phyloP scores from a whole-genome alignment of 2,888 invertebrate genomes.

The Epirrhoe alternata region DNA sequence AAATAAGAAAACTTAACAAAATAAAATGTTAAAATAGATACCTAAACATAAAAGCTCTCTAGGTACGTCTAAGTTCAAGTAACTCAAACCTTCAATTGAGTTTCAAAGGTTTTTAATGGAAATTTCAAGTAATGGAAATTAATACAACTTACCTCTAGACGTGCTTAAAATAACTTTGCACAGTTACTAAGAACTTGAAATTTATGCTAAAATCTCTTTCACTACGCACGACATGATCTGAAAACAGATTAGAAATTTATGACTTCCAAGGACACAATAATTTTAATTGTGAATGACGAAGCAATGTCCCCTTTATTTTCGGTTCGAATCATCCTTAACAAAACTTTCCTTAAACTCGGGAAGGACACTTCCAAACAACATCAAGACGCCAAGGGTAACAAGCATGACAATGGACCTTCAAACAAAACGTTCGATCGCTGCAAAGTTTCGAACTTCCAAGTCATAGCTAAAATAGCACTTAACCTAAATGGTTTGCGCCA shows the following conservation, averaged over 20 bases:
- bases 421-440: slow-evolving; percentile 53
- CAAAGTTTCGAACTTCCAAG: slow-evolving; percentile 69
- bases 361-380: slow-evolving; percentile 21
- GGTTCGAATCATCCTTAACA: slow-evolving; percentile 6
- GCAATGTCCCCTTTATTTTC: slow-evolving; percentile 2
- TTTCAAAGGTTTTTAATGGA: background rate
- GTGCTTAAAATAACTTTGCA: background rate
- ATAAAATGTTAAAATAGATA: background rate
- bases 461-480: slow-evolving; percentile 77
- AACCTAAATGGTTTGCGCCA: slow-evolving; percentile 73
- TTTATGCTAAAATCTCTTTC: background rate
- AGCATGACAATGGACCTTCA: slow-evolving; percentile 36
- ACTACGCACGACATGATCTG: background rate
- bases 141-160: background rate
- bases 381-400: slow-evolving; percentile 15
- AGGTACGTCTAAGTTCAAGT: background rate
- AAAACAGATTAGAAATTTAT: background rate
- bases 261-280: background rate
- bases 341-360: slow-evolving; percentile 4
- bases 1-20: too few species aligned
- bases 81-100: background rate
- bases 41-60: background rate
- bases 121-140: background rate
- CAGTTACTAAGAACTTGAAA: background rate
- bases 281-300: background rate